Evolutionary conservation across 2,888 invertebrate genomes (phyloP), one percentile per base, ranked within the genome.

Genomic region (Drosophila tanythrix): DNA sequence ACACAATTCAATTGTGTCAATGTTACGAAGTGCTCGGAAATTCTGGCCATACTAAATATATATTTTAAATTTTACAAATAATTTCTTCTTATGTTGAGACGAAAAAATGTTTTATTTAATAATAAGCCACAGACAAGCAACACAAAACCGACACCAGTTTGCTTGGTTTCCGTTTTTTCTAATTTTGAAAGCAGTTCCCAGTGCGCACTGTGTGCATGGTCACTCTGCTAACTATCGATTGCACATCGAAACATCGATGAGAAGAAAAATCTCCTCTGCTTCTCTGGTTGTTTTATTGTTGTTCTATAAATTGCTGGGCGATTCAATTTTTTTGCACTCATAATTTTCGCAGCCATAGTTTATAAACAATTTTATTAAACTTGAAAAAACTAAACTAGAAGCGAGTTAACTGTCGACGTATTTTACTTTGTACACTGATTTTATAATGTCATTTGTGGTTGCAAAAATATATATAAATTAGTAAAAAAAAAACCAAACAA

Each of bases 281-380:
- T 36, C 11, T 18, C 18, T 33, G 48, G 25, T 38, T 53, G 57
- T 36, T 53, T 66, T 76, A 72, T 72, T 79, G 65, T 66, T 66
- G 60, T 61, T 76, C 60, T 70, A 85, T 83, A 88, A 79, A 85
- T 85, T 82, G 74, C 80, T 84, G 61, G 53, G 66, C 51, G 40
- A 62, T 73, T 82, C 51, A 27, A 56, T 53, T 52, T 38, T 46
- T n/a, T 21, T 43, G 31, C 35, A 59, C 51, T 79, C 68, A 66
- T 72, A 70, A 50, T 52, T 55, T 63, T 51, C 52, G 55, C 63
- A 63, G 64, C 35, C 52, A 56, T 35, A 18, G 38, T 46, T 65
- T 31, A 51, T 13, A 43, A 3, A 10, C 29, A n/a, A 58, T 46
- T 40, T 36, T 33, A 8, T 38, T 38, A 25, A 50, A 57, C 21